Percentiles rank a stretch among this genome's conserved stretches.
Evolutionary conservation across 2,888 invertebrate species (phyloP).

Genomic region (Drosophila atripex): DNA sequence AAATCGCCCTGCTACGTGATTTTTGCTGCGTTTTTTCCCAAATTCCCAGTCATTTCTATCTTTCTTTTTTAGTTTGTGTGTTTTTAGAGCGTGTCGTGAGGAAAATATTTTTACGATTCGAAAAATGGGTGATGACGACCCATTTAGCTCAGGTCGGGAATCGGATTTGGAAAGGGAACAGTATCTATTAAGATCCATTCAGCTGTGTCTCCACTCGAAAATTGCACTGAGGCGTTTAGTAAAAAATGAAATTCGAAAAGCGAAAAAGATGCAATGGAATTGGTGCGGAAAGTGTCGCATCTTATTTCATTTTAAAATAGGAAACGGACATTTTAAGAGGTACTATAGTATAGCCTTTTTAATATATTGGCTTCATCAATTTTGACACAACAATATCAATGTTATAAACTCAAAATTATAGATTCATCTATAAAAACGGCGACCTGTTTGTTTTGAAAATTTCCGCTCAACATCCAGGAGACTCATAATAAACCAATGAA

Average conservation of each 20-base stretch:
- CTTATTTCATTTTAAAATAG: slow-evolving; percentile 1
- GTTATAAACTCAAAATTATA: background rate
- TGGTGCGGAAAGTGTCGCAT: slow-evolving; percentile 11
- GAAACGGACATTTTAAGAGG: background rate
- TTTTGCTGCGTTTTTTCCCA: slow-evolving; percentile 67
- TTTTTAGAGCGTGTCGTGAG: slow-evolving; percentile 73
- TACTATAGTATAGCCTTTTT: background rate
- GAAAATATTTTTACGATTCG: slow-evolving; percentile 74
- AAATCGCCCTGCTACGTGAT: slow-evolving; percentile 75
- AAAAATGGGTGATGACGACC: slow-evolving; percentile 55
- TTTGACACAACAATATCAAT: slow-evolving; percentile 14
- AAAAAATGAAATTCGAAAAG: slow-evolving; percentile 43
- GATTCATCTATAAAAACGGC: background rate
- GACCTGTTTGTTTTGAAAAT: slow-evolving; percentile 25
- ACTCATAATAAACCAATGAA: slow-evolving; percentile 38
- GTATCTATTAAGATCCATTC: slow-evolving; percentile 58
- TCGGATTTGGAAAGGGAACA: slow-evolving; percentile 43
- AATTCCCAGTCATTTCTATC: slow-evolving; percentile 24
- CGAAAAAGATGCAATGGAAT: slow-evolving; percentile 24
- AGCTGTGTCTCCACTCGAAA: slow-evolving; percentile 50
- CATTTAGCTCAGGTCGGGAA: slow-evolving; percentile 74
- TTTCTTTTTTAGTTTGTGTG: slow-evolving; percentile 12
- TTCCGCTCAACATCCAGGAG: background rate
- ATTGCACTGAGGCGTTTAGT: slow-evolving; percentile 45
- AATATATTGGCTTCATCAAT: slow-evolving; percentile 5